phyloP scores from a whole-genome alignment of 2,797 vertebrate genomes.

The Gymnopithys bicolor region DNA sequence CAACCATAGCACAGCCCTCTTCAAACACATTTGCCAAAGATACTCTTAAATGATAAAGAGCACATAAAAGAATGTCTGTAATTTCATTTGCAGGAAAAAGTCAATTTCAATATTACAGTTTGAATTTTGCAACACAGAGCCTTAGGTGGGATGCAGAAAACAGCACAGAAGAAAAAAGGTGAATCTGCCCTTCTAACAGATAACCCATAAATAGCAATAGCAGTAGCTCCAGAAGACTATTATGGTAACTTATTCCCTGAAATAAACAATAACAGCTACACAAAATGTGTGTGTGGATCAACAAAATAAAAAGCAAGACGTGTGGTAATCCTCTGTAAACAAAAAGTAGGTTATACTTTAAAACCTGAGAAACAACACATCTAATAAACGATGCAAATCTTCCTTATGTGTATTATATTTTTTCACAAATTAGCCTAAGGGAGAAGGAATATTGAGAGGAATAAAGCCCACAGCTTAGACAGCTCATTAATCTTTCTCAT shows the following conservation, averaged over 20 bases:
- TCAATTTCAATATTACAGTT: background rate
- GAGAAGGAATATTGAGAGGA: background rate
- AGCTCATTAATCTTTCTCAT: constrained; percentile 45
- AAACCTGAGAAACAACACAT: background rate
- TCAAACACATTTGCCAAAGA: background rate
- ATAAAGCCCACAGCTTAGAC: background rate
- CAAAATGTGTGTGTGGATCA: background rate
- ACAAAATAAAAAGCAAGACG: background rate
- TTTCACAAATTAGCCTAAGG: constrained; percentile 25
- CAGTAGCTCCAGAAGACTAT: background rate
- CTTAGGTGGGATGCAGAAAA: background rate
- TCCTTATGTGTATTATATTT: background rate
- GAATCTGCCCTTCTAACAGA: background rate
- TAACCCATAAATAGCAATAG: background rate
- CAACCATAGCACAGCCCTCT: background rate
- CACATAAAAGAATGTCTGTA: background rate
- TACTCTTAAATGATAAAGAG: background rate
- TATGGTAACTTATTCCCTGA: background rate
- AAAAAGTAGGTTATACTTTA: background rate
- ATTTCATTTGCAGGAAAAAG: background rate
- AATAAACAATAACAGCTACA: background rate
- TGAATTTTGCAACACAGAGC: background rate
- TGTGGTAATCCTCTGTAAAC: background rate
- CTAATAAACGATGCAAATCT: background rate
- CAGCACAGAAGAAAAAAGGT: background rate